A percentile compares a stretch with the other conserved stretches of the same genome.
Conservation (phyloP, 2,888 invertebrate genomes). For the Limnephilus marmoratus region DNA sequence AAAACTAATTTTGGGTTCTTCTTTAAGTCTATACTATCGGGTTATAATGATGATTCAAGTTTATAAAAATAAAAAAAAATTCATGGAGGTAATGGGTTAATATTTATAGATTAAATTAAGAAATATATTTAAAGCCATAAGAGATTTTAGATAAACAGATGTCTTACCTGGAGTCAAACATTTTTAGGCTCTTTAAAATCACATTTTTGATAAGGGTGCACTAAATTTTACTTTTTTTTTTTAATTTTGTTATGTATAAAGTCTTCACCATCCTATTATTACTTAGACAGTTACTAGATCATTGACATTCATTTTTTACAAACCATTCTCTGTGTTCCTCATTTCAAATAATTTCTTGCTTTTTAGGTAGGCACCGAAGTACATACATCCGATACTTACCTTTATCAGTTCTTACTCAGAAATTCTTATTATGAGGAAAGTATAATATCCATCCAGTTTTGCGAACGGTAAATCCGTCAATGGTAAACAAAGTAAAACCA, state of each 20-base stretch:
- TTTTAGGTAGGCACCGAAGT: not conserved
- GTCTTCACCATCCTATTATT: not conserved
- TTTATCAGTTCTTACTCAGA: not conserved
- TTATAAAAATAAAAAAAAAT: too few species aligned
- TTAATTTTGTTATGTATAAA: not conserved
- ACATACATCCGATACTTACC: not conserved
- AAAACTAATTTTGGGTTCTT: too few species aligned
- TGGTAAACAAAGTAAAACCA: too few species aligned
- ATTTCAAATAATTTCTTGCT: not conserved
- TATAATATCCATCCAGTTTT: too few species aligned
- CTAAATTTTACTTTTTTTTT: conserved; percentile 12
- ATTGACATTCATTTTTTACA: conserved; percentile 1
- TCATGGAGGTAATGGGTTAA: too few species aligned
- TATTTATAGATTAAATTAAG: too few species aligned
- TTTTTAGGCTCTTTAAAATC: not conserved
- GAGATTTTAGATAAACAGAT: not conserved
- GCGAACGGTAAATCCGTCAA: too few species aligned
- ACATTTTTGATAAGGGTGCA: not conserved
- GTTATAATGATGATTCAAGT: too few species aligned
- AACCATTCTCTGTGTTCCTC: not conserved
- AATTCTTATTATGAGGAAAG: not conserved
- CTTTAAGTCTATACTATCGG: too few species aligned
- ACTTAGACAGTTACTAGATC: not conserved
- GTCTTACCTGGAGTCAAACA: not conserved
- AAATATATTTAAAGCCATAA: not conserved